Conservation (phyloP, 1,140 invertebrate species). For the Olivierus martensii region DNA sequence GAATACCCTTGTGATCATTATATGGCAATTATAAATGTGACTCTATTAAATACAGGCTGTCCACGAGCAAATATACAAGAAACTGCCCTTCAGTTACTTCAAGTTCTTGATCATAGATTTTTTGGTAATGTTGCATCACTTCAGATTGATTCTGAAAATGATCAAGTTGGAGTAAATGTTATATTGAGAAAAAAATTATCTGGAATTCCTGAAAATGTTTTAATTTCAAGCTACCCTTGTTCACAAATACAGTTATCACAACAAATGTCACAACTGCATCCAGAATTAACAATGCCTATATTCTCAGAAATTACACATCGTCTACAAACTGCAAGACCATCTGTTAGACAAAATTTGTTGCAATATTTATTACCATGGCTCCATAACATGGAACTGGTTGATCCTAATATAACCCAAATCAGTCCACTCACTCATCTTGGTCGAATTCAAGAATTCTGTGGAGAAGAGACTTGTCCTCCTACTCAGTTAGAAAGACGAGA, state of each 20-base stretch:
- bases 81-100: conserved; percentile 81
- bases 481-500: conserved; percentile 46
- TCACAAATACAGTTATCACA: conserved; percentile 82
- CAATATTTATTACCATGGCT: conserved; percentile 93
- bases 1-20: conserved; percentile 99
- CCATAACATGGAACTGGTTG: conserved; percentile 95
- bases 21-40: conserved; percentile 93
- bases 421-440: conserved; percentile 25
- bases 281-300: conserved; percentile 96
- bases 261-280: conserved; percentile 82
- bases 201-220: conserved; percentile 51
- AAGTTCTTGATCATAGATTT: conserved; percentile 87
- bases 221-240: conserved; percentile 74
- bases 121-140: conserved; percentile 44
- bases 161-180: conserved; percentile 10
- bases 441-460: conserved; percentile 19
- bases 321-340: conserved; percentile 85
- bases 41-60: conserved; percentile 88
- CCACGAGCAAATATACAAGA: conserved; percentile 80
- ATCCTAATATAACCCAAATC: conserved; percentile 80
- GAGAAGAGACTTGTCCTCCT: conserved; percentile 20
- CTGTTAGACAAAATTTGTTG: conserved; percentile 73
- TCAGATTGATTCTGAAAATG: conserved; percentile 14
- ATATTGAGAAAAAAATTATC: conserved; percentile 32
- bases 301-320: conserved; percentile 96